Evolutionary conservation across 1,140 invertebrate genomes (phyloP).

Genomic region (Drosophila willistoni): DNA sequence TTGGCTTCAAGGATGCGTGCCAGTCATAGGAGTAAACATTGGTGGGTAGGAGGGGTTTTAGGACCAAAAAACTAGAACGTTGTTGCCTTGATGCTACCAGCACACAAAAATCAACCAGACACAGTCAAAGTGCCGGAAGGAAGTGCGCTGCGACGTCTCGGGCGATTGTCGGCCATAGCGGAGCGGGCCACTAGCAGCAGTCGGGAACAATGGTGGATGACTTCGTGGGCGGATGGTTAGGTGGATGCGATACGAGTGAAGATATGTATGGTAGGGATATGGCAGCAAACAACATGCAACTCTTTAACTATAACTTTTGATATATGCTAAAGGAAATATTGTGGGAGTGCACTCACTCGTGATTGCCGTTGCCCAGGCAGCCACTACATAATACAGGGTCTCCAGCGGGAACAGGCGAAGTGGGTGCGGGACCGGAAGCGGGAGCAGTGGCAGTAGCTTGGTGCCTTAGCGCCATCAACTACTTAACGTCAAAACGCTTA

Average conservation of each 20-base stretch:
- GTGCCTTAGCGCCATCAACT: conserved; percentile 61
- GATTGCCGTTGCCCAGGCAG: conserved; percentile 60
- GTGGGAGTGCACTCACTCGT: conserved; percentile 73
- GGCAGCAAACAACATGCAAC: conserved; percentile 60
- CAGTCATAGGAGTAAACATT: not conserved
- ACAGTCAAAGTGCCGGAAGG: conserved; percentile 70
- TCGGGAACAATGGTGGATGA: conserved; percentile 27
- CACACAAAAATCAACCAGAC: conserved; percentile 59
- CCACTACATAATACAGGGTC: conserved; percentile 23
- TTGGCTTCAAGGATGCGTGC: conserved; percentile 71
- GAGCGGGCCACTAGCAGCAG: not conserved
- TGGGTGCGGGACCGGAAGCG: not conserved
- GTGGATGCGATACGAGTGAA: not conserved
- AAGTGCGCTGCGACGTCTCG: conserved; percentile 43
- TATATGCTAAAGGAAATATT: conserved; percentile 79
- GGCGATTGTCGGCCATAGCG: conserved; percentile 4
- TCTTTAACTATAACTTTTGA: conserved; percentile 81
- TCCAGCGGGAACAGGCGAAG: conserved; percentile 20
- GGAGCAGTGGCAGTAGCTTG: not conserved
- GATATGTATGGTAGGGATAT: conserved; percentile 11
- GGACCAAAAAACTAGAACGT: conserved; percentile 18
- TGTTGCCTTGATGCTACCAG: conserved; percentile 29
- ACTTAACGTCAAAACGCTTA: conserved; percentile 80
- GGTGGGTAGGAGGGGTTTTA: conserved; percentile 14
- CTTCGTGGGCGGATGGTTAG: not conserved